A percentile compares a stretch with the other conserved stretches of the same genome.
These are phyloP conservation scores for Falco biarmicus DNA, from an alignment of 2,797 vertebrate species.

Conservation along the genomic window DNA sequence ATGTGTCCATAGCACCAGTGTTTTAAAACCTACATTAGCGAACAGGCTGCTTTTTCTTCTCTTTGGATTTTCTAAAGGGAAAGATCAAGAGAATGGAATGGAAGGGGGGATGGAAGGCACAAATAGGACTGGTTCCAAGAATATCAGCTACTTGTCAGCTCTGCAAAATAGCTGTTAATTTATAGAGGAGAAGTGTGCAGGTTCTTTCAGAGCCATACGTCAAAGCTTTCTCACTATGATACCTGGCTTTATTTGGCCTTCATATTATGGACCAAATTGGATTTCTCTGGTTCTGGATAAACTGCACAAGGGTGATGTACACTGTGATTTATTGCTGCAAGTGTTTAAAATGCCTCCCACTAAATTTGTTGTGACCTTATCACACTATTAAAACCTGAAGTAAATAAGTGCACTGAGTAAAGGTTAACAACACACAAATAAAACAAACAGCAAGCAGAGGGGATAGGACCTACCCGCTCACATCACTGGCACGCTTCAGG, in stretches of 20 bases:
- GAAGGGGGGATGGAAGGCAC: neutral
- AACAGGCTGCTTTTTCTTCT: neutral
- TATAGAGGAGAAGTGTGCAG: constrained; percentile 59
- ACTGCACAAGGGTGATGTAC: constrained; percentile 8
- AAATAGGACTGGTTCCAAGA: constrained; percentile 65
- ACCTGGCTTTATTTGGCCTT: constrained; percentile 64
- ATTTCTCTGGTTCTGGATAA: constrained; percentile 68
- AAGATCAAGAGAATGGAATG: constrained; percentile 48
- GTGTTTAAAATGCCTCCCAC: constrained; percentile 69
- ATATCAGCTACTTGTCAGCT: constrained; percentile 70
- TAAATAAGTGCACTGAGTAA: constrained; percentile 62
- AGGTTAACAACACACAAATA: constrained; percentile 71
- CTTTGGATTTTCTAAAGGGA: constrained; percentile 39
- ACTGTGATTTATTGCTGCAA: constrained; percentile 71
- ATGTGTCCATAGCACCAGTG: neutral
- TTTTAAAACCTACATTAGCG: neutral
- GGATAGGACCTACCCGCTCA: neutral
- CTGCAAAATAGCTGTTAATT: constrained; percentile 72
- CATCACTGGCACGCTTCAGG: neutral
- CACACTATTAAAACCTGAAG: constrained; percentile 53
- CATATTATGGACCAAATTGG: constrained; percentile 67
- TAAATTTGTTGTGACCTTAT: constrained; percentile 72
- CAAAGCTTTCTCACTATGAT: constrained; percentile 52
- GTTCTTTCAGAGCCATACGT: constrained; percentile 62
- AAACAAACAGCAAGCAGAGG: constrained; percentile 59